Evolutionary conservation across 2,113 vertebrate genomes (phyloP), one percentile per base, ranked within the genome.

Genomic region (Paralichthys olivaceus): DNA sequence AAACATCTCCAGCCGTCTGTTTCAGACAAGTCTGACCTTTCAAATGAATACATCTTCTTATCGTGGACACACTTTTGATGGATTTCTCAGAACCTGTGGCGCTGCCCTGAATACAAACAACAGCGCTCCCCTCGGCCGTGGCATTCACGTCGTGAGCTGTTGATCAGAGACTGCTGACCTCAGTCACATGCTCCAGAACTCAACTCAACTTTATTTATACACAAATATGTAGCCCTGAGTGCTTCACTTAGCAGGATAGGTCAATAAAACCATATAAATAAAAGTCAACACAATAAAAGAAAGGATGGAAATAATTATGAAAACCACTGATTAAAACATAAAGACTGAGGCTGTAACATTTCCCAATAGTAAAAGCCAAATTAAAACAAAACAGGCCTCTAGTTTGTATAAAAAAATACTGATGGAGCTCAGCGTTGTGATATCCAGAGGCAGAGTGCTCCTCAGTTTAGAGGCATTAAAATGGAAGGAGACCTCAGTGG

Each of bases 11-110:
- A 23, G 56, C 58, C 65, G 60, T 81, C 63, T 55, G 53, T 57
- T 40, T 25, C 34, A 43, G 79, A 70, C 69, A 53, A 62, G 70
- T 15, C 59, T 82, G 84, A 84, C 82, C 77, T 88, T 87, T 84
- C 29, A 75, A 69, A 75, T 65, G 60, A 86, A 81, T 83, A 51
- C 58, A 75, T 43, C 60, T 23, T 85, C 75, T 60, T 68, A 69
- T 83, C 19, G 4, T 71, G 72, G 69, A 77, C 45, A 49, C 61
- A 19, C 8, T 45, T 74, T 19, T 51, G 55, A 80, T 78, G 20
- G 74, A 89, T 86, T 79, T 81, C 37, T 62, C 11, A 23, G 61
- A 71, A 71, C 66, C 79, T 51, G 59, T 4, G 26, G 77, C 28
- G 60, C 37, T 4, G 60, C 34, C 55, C 56, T n/a, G 63, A 69